Evolutionary conservation across 2,113 vertebrate genomes (phyloP).

Genomic region (Ifrita kowaldi): DNA sequence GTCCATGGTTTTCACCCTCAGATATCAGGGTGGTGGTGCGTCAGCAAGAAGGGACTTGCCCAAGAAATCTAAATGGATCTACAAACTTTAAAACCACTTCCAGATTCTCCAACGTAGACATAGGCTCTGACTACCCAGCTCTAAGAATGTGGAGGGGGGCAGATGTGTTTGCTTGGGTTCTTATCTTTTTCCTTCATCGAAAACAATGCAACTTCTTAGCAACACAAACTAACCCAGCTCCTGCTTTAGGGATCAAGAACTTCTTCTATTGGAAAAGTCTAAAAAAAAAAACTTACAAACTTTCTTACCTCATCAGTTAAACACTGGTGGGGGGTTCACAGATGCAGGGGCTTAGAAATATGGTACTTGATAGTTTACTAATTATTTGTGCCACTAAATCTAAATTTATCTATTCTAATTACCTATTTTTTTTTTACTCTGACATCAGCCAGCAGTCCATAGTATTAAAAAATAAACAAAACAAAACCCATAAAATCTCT

Average conservation of each 20-base stretch:
- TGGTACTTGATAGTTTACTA: not conserved
- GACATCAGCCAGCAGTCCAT: not conserved
- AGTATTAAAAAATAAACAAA: not conserved
- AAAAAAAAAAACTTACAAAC: not conserved
- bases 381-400: not conserved
- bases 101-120: not conserved
- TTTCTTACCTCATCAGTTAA: not conserved
- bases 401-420: not conserved
- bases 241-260: not conserved
- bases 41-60: not conserved
- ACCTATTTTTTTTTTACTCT: not conserved
- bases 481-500: fast-evolving
- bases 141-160: not conserved
- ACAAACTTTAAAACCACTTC: not conserved
- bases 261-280: not conserved
- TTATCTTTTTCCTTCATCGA: not conserved
- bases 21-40: fast-evolving
- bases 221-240: not conserved
- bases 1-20: not conserved
- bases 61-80: not conserved
- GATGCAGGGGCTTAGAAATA: not conserved
- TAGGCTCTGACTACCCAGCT: not conserved
- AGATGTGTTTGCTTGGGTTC: not conserved
- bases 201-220: not conserved
- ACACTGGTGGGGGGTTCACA: not conserved